phyloP scores from a whole-genome alignment of 53 echinoderm and acorn worm genomes.

The Holothuria scabra region DNA sequence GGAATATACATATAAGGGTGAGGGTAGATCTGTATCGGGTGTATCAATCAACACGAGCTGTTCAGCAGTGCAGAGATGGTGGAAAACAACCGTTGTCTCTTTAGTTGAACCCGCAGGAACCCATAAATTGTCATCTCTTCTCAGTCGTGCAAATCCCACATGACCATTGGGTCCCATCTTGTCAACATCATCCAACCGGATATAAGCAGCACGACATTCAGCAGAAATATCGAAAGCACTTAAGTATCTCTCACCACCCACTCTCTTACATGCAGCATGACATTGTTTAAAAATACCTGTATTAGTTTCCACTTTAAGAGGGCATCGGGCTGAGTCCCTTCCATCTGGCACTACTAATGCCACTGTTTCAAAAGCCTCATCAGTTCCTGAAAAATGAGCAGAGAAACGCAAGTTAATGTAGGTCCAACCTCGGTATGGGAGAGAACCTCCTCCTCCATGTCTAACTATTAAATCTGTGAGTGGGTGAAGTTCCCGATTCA shows the following conservation, averaged over 20 bases:
- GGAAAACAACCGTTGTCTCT: not conserved
- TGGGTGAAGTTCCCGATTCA: constrained; percentile 41
- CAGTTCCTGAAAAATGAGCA: too few species aligned
- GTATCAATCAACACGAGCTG: constrained; percentile 1
- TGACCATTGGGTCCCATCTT: not conserved
- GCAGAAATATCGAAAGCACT: too few species aligned
- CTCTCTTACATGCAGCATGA: constrained; percentile 28
- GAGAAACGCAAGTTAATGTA: too few species aligned
- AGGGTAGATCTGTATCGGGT: not conserved
- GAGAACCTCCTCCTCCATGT: constrained; percentile 63
- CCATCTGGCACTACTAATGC: constrained; percentile 20
- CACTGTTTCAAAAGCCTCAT: too few species aligned
- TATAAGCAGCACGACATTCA: too few species aligned
- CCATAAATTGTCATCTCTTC: not conserved
- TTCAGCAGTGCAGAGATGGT: not conserved
- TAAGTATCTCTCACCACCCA: too few species aligned
- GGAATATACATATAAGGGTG: not conserved
- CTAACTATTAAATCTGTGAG: constrained; percentile 55
- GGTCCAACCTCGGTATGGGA: too few species aligned
- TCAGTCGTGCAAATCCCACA: constrained; percentile 4
- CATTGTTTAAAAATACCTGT: constrained; percentile 42
- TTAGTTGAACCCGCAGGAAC: not conserved
- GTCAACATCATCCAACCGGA: not conserved
- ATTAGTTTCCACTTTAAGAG: constrained; percentile 59
- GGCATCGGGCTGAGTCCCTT: not conserved